These are phyloP conservation scores for Anhinga rufa DNA, from an alignment of 2,113 vertebrate species.

Conservation along the genomic window DNA sequence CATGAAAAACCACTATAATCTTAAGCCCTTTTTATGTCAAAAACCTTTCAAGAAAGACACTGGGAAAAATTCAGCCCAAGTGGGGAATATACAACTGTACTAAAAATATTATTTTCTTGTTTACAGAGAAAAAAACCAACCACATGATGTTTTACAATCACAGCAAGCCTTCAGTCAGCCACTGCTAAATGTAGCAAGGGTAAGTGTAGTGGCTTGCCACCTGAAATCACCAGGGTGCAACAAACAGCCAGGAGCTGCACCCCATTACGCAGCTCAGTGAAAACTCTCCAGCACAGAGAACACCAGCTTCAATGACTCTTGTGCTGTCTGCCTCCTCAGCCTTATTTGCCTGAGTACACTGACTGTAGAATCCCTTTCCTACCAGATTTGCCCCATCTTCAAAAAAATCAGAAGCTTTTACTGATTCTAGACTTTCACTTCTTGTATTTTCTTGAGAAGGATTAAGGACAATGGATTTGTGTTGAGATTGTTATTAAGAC, in stretches of 20 bases:
- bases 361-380: background rate
- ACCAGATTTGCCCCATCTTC: background rate
- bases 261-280: background rate
- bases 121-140: background rate
- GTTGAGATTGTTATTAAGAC: background rate
- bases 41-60: background rate
- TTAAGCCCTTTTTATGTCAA: background rate
- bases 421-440: background rate
- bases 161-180: background rate
- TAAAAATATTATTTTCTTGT: background rate
- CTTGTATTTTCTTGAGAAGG: background rate
- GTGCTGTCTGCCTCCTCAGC: background rate
- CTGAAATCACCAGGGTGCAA: background rate
- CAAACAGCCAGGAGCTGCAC: background rate
- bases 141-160: background rate
- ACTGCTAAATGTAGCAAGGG: background rate
- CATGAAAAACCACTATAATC: background rate
- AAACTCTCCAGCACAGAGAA: background rate
- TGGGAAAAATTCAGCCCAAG: background rate
- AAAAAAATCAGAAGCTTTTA: background rate
- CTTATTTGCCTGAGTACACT: background rate
- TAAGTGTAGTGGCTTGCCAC: background rate
- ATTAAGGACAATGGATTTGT: background rate
- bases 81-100: background rate
- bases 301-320: background rate